Evolutionary conservation across 2,888 invertebrate species (phyloP).

Genomic region (Eupithecia dodoneata): DNA sequence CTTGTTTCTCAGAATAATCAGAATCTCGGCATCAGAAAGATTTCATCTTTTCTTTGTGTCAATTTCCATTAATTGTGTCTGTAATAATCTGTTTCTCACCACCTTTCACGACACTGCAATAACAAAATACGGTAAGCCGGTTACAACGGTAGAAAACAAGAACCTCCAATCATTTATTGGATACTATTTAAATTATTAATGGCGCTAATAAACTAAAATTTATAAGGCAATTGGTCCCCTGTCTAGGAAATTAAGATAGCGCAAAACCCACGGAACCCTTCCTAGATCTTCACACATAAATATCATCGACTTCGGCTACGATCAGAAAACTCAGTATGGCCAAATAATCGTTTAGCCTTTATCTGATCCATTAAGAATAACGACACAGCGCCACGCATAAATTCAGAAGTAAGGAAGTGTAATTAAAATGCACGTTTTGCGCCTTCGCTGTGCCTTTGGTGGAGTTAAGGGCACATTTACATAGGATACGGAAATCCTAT

Average conservation of each 20-base stretch:
- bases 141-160: not conserved
- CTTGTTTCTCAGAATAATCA: too few relatives aligned
- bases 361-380: constrained; percentile 71
- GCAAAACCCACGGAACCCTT: constrained; percentile 16
- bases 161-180: not conserved
- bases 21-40: not conserved
- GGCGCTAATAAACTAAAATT: not conserved
- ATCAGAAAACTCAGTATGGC: constrained; percentile 51
- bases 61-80: not conserved
- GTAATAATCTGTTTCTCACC: not conserved
- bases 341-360: constrained; percentile 67
- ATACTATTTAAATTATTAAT: not conserved
- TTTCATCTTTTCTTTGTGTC: not conserved
- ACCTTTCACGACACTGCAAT: not conserved
- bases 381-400: constrained; percentile 66
- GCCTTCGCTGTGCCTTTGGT: constrained; percentile 45
- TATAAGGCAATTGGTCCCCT: not conserved
- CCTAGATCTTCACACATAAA: constrained; percentile 34
- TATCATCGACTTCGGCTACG: constrained; percentile 27
- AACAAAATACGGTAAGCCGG: not conserved
- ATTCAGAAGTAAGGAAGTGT: constrained; percentile 65
- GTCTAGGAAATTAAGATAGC: constrained; percentile 20
- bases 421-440: constrained; percentile 76
- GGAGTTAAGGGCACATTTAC: constrained; percentile 47
- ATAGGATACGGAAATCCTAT: constrained; percentile 6